These are phyloP conservation scores for Osedax frankpressi DNA, from an alignment of 2,888 invertebrate species.

Conservation along the genomic window DNA sequence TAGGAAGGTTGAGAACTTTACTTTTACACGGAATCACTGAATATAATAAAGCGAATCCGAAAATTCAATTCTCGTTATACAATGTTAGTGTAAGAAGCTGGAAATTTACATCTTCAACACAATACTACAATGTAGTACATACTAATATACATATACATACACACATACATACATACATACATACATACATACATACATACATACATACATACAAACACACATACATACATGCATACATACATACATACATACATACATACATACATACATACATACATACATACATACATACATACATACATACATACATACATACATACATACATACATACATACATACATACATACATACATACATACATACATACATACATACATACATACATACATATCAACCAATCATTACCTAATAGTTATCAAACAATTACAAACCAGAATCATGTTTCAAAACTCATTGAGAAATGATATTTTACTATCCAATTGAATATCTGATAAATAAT, in stretches of 20 bases:
- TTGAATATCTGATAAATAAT: too few relatives aligned
- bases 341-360: too few relatives aligned
- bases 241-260: not conserved
- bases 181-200: not conserved
- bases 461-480: too few relatives aligned
- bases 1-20: slow-evolving; percentile 23
- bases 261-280: not conserved
- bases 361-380: too few relatives aligned
- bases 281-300: too few relatives aligned
- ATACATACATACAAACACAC: not conserved
- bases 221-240: not conserved
- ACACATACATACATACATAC: not conserved
- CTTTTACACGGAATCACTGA: slow-evolving; percentile 41
- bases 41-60: slow-evolving; percentile 43
- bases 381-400: too few relatives aligned
- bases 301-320: too few relatives aligned
- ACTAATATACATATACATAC: not conserved
- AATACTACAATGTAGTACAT: not conserved
- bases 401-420: too few relatives aligned
- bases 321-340: too few relatives aligned
- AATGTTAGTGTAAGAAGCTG: slow-evolving; percentile 31
- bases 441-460: too few relatives aligned
- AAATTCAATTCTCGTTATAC: slow-evolving; percentile 41
- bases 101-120: too few relatives aligned
- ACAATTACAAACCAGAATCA: too few relatives aligned